phyloP scores from a whole-genome alignment of 37 sponge, comb jelly and placozoan species.

The Halisarca cf. caerulea region DNA sequence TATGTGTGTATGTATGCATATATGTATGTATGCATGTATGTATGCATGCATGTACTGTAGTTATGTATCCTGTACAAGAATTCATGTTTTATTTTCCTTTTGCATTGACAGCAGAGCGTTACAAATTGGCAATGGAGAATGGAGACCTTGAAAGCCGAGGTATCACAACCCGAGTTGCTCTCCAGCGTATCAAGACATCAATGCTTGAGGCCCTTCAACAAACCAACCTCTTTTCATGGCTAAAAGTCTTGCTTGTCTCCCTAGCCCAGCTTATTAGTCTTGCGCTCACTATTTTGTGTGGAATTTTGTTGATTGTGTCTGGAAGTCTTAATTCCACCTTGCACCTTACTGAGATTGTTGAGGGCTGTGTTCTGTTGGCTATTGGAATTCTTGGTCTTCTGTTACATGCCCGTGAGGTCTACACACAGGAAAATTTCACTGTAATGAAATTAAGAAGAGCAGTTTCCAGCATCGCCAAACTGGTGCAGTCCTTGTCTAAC shows the following conservation, averaged over 20 bases:
- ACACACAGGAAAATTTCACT: background rate
- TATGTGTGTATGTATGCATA: too few relatives aligned
- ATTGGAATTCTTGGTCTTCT: constrained; percentile 31
- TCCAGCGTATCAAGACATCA: background rate
- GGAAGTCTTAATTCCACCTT: background rate
- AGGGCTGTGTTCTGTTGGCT: constrained; percentile 30
- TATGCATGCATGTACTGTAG: too few relatives aligned
- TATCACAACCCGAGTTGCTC: background rate
- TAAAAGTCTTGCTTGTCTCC: background rate
- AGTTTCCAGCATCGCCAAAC: background rate
- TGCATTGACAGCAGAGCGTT: too few relatives aligned
- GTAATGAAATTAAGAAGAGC: background rate
- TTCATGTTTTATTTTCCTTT: too few relatives aligned
- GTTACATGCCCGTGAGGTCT: constrained; percentile 48
- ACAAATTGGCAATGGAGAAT: too few relatives aligned
- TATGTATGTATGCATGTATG: too few relatives aligned
- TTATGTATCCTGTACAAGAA: too few relatives aligned
- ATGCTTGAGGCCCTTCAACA: too few relatives aligned
- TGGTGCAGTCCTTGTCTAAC: background rate
- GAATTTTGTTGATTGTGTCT: background rate
- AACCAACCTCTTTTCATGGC: background rate
- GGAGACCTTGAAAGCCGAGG: background rate
- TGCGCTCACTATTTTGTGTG: background rate
- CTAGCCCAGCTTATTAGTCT: background rate
- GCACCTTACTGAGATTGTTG: background rate